A percentile compares a stretch with the other conserved stretches of the same genome.
These are phyloP conservation scores for Anthoscopus minutus DNA, from an alignment of 2,113 vertebrate genomes.

Conservation along the genomic window DNA sequence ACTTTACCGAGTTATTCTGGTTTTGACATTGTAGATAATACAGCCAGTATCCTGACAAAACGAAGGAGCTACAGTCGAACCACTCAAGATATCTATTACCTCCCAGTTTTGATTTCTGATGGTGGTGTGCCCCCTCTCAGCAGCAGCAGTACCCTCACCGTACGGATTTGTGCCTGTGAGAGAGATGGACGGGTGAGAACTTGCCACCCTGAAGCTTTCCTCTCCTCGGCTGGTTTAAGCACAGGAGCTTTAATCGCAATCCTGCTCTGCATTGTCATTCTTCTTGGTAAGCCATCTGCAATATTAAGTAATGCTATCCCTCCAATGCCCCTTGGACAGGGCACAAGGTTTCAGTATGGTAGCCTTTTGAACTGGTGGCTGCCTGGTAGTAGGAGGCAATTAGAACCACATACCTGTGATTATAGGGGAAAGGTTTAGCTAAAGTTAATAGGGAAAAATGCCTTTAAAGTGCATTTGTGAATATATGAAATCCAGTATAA, in stretches of 20 bases:
- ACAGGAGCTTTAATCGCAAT: constrained; percentile 96
- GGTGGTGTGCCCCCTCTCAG: constrained; percentile 88
- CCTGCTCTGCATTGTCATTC: constrained; percentile 92
- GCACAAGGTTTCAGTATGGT: not conserved
- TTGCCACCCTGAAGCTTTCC: constrained; percentile 90
- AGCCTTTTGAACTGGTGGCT: not conserved
- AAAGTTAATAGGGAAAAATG: not conserved
- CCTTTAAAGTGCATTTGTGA: not conserved
- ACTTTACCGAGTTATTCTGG: constrained; percentile 9
- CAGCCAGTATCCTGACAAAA: constrained; percentile 81
- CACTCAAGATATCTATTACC: constrained; percentile 85
- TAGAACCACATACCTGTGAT: not conserved
- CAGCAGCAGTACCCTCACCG: constrained; percentile 89
- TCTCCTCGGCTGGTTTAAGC: constrained; percentile 91
- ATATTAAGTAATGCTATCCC: not conserved
- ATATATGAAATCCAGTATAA: not conserved
- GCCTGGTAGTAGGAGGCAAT: not conserved
- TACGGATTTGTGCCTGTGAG: constrained; percentile 89
- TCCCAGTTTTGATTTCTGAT: constrained; percentile 88
- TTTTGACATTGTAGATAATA: constrained; percentile 79
- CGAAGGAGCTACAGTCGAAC: constrained; percentile 82
- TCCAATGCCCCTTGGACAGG: not conserved
- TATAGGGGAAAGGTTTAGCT: not conserved
- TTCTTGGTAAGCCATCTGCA: constrained; percentile 81
- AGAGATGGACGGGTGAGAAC: constrained; percentile 79